Conservation (phyloP, 2,113 vertebrate species). For the Hippotragus niger region DNA sequence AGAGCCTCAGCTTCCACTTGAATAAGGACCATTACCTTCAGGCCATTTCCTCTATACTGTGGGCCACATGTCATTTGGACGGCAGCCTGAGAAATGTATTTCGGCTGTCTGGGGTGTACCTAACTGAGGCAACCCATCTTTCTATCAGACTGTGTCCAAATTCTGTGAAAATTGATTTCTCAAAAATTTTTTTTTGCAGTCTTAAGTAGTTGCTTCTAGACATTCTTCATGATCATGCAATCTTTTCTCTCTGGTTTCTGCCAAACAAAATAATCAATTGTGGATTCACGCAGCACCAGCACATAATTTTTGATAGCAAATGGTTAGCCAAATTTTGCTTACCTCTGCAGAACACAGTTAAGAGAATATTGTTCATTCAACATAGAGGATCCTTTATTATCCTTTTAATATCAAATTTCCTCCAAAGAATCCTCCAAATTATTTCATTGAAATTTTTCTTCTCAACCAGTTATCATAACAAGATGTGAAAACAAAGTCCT, state of each 20-base stretch:
- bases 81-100: not conserved
- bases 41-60: not conserved
- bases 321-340: not conserved
- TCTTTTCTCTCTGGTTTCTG: not conserved
- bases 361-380: not conserved
- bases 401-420: not conserved
- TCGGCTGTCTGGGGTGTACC: not conserved
- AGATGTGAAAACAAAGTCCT: not conserved
- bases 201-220: not conserved
- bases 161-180: not conserved
- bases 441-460: not conserved
- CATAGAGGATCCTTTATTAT: not conserved
- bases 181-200: not conserved
- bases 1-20: not conserved
- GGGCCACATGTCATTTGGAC: not conserved
- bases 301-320: not conserved
- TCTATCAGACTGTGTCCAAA: not conserved
- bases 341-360: not conserved
- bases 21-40: slow-evolving; percentile 6
- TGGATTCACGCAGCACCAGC: not conserved
- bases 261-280: not conserved
- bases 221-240: not conserved
- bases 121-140: not conserved
- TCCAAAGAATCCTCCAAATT: not conserved
- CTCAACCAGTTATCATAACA: not conserved